These are phyloP conservation scores for Tuberolachnus salignus DNA, from an alignment of 2,888 invertebrate genomes.

Conservation along the genomic window DNA sequence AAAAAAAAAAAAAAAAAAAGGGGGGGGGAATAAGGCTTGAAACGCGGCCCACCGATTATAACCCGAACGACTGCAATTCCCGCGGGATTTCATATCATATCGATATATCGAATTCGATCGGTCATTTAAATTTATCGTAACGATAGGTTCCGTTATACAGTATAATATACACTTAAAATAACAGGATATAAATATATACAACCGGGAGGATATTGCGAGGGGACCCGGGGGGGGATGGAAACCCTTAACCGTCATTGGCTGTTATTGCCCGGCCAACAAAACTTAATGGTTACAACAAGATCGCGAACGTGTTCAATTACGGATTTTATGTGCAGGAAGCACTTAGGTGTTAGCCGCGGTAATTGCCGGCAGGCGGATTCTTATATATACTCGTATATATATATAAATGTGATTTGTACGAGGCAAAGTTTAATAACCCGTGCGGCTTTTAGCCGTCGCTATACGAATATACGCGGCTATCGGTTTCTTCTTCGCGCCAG, in stretches of 20 bases:
- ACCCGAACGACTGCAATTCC: too few relatives aligned
- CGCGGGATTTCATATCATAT: too few relatives aligned
- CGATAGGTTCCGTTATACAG: too few relatives aligned
- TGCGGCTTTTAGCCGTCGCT: conserved; percentile 39
- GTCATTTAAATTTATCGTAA: too few relatives aligned
- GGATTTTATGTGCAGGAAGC: conserved; percentile 51
- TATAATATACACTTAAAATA: neutral
- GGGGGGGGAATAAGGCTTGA: too few relatives aligned
- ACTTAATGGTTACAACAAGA: conserved; percentile 43
- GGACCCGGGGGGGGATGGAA: neutral
- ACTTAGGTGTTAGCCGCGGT: conserved; percentile 37
- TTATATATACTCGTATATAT: neutral
- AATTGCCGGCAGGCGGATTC: conserved; percentile 42
- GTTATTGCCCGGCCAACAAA: conserved; percentile 24
- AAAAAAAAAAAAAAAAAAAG: too few relatives aligned
- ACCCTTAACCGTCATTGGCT: conserved; percentile 4
- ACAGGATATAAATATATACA: neutral
- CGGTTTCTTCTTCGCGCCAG: too few relatives aligned
- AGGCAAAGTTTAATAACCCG: conserved; percentile 49
- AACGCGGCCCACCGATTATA: too few relatives aligned
- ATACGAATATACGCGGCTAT: too few relatives aligned
- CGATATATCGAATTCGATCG: too few relatives aligned
- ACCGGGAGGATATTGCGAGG: neutral
- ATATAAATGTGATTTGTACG: conserved; percentile 31
- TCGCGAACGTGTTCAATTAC: conserved; percentile 54